Conservation (phyloP, 2,888 invertebrate species). For the Baronia brevicornis region DNA sequence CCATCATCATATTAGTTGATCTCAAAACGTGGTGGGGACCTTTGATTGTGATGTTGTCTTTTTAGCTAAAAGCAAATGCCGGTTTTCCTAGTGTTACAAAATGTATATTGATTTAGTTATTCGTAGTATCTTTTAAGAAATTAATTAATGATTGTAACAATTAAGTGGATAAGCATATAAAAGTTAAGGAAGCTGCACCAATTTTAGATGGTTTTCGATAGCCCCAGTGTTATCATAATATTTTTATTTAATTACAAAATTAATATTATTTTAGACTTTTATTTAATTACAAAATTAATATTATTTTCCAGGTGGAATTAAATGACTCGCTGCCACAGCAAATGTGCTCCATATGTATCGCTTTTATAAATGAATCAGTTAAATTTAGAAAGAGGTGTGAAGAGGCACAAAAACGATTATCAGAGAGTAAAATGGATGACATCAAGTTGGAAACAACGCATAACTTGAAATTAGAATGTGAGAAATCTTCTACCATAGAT, state of each 20-base stretch:
- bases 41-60: too few relatives aligned
- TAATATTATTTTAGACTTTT: background rate
- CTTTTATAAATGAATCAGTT: slow-evolving; percentile 27
- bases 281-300: background rate
- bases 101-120: too few relatives aligned
- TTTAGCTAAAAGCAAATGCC: too few relatives aligned
- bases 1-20: too few relatives aligned
- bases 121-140: too few relatives aligned
- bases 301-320: slow-evolving; percentile 29
- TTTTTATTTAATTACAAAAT: background rate
- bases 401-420: slow-evolving; percentile 23
- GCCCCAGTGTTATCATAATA: too few relatives aligned
- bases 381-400: slow-evolving; percentile 33
- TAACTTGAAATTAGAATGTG: slow-evolving; percentile 17
- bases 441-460: slow-evolving; percentile 30
- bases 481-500: slow-evolving; percentile 26
- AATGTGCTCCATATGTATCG: slow-evolving; percentile 30
- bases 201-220: too few relatives aligned
- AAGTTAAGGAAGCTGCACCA: too few relatives aligned
- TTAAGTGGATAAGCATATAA: too few relatives aligned
- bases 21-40: too few relatives aligned
- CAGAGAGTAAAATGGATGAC: slow-evolving; percentile 19
- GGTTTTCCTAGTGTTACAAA: too few relatives aligned
- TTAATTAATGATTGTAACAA: too few relatives aligned
- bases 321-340: slow-evolving; percentile 31